Base-by-base conservation (phyloP, 2,113 vertebrate species). In the Eudyptes chrysolophus region DNA sequence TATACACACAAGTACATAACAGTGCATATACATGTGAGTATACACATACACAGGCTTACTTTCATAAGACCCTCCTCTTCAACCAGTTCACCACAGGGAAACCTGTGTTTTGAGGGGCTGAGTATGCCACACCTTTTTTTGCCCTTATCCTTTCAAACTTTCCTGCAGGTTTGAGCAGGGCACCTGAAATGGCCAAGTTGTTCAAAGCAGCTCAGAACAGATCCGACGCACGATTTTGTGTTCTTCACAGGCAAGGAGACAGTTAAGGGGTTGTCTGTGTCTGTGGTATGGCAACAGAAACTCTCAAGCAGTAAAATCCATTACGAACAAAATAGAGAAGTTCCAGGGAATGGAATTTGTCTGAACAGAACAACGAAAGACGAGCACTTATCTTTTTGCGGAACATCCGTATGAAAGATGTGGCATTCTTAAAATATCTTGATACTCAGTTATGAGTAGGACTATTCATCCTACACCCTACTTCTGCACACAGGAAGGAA, bases 1-100 rank as follows among this genome's bases (percentile, higher is more conserved):
- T 58, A 62, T 2, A 44, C 4, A 29, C 1, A 0, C 6, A 34
- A 14, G 18, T 9, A 79, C 0, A 0, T 6, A 26, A 55, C 29
- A 11, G 13, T 0, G 3, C 25, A 7, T 11, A 22, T 25, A 4
- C 2, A 1, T 7, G 4, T 6, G 7, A 1, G 5, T 21, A 27
- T 4, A 55, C 25, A 38, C 0, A 2, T 19, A 52, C 40, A 34
- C 0, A 6, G 21, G 29, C 16, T 51, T 42, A 32, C 42, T 71
- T 57, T 40, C 5, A 0, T 7, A 69, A 51, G 52, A 61, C 42
- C 48, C 17, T 84, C 54, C 32, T 90, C 3, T 4, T 83, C 75
- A 70, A 46, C 7, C 62, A 80, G 34, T 2, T 82, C 48, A 64
- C 22, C 34, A 15, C 12, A 40, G 25, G 26, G 20, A 42, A 54